Base-by-base conservation (phyloP, 2,888 invertebrate species). In the Tromatobia lineatoria region DNA sequence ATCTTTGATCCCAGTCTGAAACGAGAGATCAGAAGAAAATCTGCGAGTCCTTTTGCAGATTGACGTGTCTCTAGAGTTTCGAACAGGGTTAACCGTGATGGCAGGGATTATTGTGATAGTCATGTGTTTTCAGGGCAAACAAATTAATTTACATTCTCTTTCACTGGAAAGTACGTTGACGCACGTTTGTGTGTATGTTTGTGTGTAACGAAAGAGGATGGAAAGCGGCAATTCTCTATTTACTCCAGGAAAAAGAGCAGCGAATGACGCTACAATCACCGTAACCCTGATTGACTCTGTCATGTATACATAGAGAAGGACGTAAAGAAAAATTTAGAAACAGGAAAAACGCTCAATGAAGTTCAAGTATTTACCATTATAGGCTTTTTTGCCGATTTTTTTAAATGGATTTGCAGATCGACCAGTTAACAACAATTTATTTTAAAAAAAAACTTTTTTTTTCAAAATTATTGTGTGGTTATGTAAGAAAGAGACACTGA, bases 61-160 rank as follows among this genome's bases (percentile, higher is more conserved):
- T 0, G 6, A 15, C 13, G 59, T 61, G n/a, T 50, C 50, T 7
- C 18, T 6, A 29, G 18, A 29, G 59, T 61, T 29, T 34, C n/a
- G 8, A 61, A n/a, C 59, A 29, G 34, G 34, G 7, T 34, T 18
- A 61, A 61, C 59, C n/a, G 34, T 18, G 59, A 34, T 34, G 15
- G 8, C 59, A 15, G n/a, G 34, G 59, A 34, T 61, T 61, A 61
- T 61, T 34, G 34, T 34, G 34, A n/a, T n/a, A 61, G 59, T 34
- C 34, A 34, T 61, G 59, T 61, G 59, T 34, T 34, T 34, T 61
- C 34, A n/a, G 34, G 59, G 15, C 34, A 61, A 61, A 61, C 59
- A 61, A 61, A 61, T 61, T 61, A 61, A 61, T 61, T 61, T 61
- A 10, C 59, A 61, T 61, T 61, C 34, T 34, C 59, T 61, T 61